Base-by-base conservation (phyloP, 2,888 invertebrate genomes). In the Amphipoea oculea region DNA sequence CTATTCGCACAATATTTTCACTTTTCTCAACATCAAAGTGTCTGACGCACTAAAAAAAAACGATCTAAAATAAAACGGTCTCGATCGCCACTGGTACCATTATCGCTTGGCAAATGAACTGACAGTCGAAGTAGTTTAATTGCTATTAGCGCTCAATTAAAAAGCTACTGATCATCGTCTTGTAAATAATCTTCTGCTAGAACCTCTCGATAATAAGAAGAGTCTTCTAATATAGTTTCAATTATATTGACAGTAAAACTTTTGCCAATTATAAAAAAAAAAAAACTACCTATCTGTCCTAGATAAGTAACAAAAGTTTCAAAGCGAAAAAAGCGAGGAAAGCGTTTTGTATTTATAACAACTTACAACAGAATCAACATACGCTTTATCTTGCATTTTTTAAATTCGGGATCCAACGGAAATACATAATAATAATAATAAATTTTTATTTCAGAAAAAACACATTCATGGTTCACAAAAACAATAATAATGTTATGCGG, bases 151-250 rank as follows among this genome's bases (percentile, higher is more conserved):
- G 36, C 6, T 4, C n/a, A 66, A 54, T 77, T 76, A 77, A 29
- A 65, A 54, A 36, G 29, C 6, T 7, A 40, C 6, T 57, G 65
- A 29, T 7, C 4, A 29, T 6, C 14, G 20, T 78, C 36, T 81
- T 78, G 20, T 60, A 51, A 79, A 54, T 67, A 17, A 54, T 42
- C 40, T 51, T n/a, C 62, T 51, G 48, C 51, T 51, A 29, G 17
- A 51, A 7, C 4, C 4, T 9, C 3, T 63, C 17, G 12, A 42
- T 65, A 57, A 11, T 0, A n/a, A n/a, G 11, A 57, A 11, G 23
- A 57, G 11, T 65, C 17, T 54, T n/a, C 12, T 54, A 40, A n/a
- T 17, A 48, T n/a, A 36, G 23, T 36, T 48, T 48, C 9, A 45
- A 48, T 48, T 48, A 48, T 14, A 48, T 48, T 51, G 20, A 57